Conservation (phyloP, 2,113 vertebrate species). For the Leucosticte australis region DNA sequence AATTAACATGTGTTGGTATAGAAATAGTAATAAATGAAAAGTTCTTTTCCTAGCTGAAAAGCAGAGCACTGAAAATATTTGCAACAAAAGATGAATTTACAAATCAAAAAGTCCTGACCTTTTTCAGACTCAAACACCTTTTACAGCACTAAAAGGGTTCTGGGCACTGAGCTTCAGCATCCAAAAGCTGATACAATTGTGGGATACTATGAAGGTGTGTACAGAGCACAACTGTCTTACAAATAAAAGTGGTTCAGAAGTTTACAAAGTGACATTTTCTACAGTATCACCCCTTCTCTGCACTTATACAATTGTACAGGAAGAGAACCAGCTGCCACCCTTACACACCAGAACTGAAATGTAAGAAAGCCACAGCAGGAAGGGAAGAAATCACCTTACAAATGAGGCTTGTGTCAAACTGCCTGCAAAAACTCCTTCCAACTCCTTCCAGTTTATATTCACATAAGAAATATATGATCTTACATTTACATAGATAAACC, state of each 20-base stretch:
- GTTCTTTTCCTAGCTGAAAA: not conserved
- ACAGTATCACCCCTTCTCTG: not conserved
- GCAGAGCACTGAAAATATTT: not conserved
- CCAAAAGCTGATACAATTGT: not conserved
- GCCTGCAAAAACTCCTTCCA: not conserved
- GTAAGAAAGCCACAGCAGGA: not conserved
- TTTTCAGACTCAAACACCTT: not conserved
- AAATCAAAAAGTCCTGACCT: not conserved
- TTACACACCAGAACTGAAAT: not conserved
- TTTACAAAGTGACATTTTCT: not conserved
- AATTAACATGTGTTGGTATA: rapidly evolving
- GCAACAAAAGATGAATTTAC: not conserved
- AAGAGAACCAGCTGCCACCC: not conserved
- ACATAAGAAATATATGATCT: not conserved
- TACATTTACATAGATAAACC: not conserved
- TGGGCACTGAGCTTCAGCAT: not conserved
- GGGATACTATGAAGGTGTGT: not conserved
- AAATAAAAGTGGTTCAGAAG: not conserved
- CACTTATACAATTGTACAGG: rapidly evolving
- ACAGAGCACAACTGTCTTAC: not conserved
- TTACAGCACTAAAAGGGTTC: not conserved
- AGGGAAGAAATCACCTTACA: not conserved
- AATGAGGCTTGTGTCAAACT: not conserved
- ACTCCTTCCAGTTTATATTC: not conserved
- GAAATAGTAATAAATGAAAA: not conserved